Evolutionary conservation across 2,888 invertebrate species (phyloP).

Genomic region (Allacma fusca): DNA sequence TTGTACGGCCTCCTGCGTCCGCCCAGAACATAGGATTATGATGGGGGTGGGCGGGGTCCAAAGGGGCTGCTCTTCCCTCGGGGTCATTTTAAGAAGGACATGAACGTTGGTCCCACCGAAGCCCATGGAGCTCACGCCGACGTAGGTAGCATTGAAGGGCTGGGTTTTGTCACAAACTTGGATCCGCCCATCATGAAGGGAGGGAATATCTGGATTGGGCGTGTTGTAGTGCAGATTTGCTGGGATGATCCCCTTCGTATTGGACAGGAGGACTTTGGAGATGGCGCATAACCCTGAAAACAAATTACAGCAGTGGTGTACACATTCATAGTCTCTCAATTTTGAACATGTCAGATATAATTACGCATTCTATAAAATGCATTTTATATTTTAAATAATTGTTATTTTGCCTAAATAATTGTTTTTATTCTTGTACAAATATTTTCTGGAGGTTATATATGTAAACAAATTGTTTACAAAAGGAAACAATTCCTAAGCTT

Average conservation of each 20-base stretch:
- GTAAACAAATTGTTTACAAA: too few relatives aligned
- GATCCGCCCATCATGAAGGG: constrained; percentile 69
- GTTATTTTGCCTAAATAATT: too few relatives aligned
- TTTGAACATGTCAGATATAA: too few relatives aligned
- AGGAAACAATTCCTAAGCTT: too few relatives aligned
- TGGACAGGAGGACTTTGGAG: constrained; percentile 72
- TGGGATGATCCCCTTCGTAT: constrained; percentile 74
- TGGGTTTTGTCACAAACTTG: constrained; percentile 30
- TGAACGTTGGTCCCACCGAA: constrained; percentile 97
- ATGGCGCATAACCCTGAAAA: constrained; percentile 76
- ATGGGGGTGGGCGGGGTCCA: constrained; percentile 64
- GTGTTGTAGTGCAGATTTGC: constrained; percentile 87
- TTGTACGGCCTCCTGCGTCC: constrained; percentile 76
- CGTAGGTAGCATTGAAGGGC: constrained; percentile 88
- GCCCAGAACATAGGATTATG: constrained; percentile 81
- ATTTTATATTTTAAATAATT: too few relatives aligned
- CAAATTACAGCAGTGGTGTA: too few relatives aligned
- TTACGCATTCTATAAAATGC: too few relatives aligned
- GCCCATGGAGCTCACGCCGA: constrained; percentile 95
- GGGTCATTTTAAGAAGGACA: constrained; percentile 70
- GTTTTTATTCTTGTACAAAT: too few relatives aligned
- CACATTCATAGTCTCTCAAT: too few relatives aligned
- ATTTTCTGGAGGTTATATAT: too few relatives aligned
- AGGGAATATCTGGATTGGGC: constrained; percentile 84
- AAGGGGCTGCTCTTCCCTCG: too few relatives aligned